Base-by-base conservation (phyloP, 2,888 invertebrate genomes). In the Troilus luridus region DNA sequence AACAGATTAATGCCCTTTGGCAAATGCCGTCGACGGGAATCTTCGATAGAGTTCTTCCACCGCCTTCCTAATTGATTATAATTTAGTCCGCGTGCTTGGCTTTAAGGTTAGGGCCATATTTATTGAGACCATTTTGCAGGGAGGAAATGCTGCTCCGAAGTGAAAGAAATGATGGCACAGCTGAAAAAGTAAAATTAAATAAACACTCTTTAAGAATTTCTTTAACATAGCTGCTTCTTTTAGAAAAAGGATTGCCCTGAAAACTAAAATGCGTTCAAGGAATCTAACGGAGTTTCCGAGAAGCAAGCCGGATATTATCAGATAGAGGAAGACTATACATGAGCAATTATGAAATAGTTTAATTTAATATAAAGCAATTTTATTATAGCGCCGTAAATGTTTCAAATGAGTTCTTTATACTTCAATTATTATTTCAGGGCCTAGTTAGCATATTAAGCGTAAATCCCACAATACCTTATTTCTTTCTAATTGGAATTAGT, bases 61-160 rank as follows among this genome's bases (percentile, higher is more conserved):
- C 19, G 11, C 54, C 21, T n/a, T 56, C 81, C 56, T 85, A 85
- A 85, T 85, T 85, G 85, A 85, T 85, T 85, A 85, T 85, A 85
- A 85, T 58, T 85, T 85, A 85, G 85, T n/a, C 56, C n/a, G 85
- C 54, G 85, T 85, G 41, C 56, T 12, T 85, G 11, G 11, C 85
- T 58, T 85, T 85, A 85, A 85, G 85, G 85, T 85, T 85, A 85
- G 85, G 9, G n/a, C 56, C 85, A 85, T 85, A 85, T 85, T 85
- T 85, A 85, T 85, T 56, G 54, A 56, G 85, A 58, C 56, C 85
- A 54, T 56, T 58, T 17, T 41, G 41, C 14, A 17, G 27, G 72
- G 41, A 41, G 72, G 72, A 77, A 41, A 77, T 77, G 11, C 72
- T 77, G 17, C 12, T 17, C 72, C 41, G 27, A 41, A 77, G 8